Percentiles rank a stretch among this genome's conserved stretches.
These are phyloP conservation scores for Megalurothrips usitatus DNA, from an alignment of 2,888 invertebrate species.

Conservation along the genomic window DNA sequence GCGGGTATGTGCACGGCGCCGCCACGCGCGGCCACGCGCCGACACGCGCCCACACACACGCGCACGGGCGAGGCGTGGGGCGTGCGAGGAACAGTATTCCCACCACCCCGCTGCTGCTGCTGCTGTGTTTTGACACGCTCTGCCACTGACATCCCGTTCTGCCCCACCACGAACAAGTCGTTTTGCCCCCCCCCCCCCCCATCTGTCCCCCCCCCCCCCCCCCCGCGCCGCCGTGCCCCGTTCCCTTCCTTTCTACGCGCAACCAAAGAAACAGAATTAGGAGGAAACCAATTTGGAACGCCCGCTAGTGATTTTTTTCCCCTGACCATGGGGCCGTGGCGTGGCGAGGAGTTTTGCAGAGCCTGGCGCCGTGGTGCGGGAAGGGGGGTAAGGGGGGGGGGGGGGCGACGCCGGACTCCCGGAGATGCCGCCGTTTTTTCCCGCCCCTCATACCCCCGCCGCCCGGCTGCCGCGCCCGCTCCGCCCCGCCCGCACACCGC, in stretches of 20 bases:
- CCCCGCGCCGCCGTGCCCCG: not conserved
- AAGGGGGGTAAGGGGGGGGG: no score
- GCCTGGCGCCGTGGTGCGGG: no score
- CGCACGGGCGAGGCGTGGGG: not conserved
- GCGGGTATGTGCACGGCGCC: no score
- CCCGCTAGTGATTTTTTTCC: not conserved
- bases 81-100: not conserved
- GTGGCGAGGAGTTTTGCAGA: no score
- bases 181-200: not conserved
- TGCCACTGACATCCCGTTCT: slow-evolving; percentile 2
- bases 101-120: not conserved
- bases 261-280: not conserved
- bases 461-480: no score
- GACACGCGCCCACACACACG: not conserved
- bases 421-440: no score
- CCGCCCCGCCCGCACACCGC: no score
- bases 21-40: no score
- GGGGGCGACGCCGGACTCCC: no score
- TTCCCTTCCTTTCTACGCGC: not conserved
- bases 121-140: not conserved
- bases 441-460: no score
- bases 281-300: slow-evolving; percentile 3
- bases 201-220: not conserved
- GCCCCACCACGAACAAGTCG: not conserved
- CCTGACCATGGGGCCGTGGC: not conserved